Evolutionary conservation across 2,888 invertebrate species (phyloP), one percentile per base, ranked within the genome.

Genomic region (Fragum whitleyi): DNA sequence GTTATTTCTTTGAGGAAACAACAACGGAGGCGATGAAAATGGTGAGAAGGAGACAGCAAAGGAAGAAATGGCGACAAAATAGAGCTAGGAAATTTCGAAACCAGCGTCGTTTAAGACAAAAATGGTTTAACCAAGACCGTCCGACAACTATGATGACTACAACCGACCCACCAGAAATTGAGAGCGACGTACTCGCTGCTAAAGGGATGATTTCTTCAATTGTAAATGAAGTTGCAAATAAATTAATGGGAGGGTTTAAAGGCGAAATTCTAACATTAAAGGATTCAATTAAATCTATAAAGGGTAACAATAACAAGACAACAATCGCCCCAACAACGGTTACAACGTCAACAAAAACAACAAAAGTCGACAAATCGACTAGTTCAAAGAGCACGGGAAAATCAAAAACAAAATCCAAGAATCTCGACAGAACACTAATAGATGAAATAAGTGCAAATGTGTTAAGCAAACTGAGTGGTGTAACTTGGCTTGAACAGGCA

Each of bases 391-490:
- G n/a, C 26, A 11, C 6, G n/a, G 23, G 23, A 57, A 7, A 47
- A n/a, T 3, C 2, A 14, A 47, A 47, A n/a, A 14, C 14, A 47
- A 3, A 3, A 39, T 14, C 19, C 3, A 57, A 57, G 21, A 3
- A 39, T 26, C n/a, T 65, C 2, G 36, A 65, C 21, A 42, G 42
- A 42, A 36, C 65, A 21, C 26, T 65, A 9, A 65, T 65, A 1
- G 16, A 65, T n/a, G 42, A 65, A 21, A 65, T 65, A 42, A 65
- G 65, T 42, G 21, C 65, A 14, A 65, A 65, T 23, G 65, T 65
- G 6, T 29, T 65, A 14, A 65, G 11, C 1, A 65, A 65, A n/a
- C 42, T 65, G 36, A 39, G 29, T 11, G 65, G 65, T 7, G 42
- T 65, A 26, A 36, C 65, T n/a, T 65, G 65, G 65, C 42, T 65